Percentiles rank a stretch among this genome's conserved stretches.
Evolutionary conservation across 2,888 invertebrate species (phyloP).

Genomic region (Acanthopleura granulata): DNA sequence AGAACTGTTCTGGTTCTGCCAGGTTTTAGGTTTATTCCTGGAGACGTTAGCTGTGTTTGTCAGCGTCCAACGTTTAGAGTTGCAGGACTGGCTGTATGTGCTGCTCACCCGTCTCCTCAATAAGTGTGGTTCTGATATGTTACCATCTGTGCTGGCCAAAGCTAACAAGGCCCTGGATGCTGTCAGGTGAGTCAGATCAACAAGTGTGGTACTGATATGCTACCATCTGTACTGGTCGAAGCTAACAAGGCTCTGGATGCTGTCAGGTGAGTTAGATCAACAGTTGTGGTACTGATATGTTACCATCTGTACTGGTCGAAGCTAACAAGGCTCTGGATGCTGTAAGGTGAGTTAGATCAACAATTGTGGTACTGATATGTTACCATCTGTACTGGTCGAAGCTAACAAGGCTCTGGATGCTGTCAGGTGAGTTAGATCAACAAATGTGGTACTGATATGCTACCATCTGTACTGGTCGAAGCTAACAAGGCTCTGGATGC

Average conservation of each 20-base stretch:
- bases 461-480: constrained; percentile 92
- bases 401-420: constrained; percentile 72
- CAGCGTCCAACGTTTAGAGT: constrained; percentile 85
- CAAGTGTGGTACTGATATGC: constrained; percentile 90
- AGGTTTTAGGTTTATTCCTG: constrained; percentile 90
- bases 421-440: constrained; percentile 55
- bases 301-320: constrained; percentile 92
- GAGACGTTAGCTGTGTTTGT: constrained; percentile 94
- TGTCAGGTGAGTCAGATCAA: constrained; percentile 68
- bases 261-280: constrained; percentile 68
- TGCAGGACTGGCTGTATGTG: constrained; percentile 94
- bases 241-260: constrained; percentile 72
- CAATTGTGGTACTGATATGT: constrained; percentile 90
- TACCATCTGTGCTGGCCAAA: constrained; percentile 92
- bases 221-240: constrained; percentile 92
- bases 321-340: constrained; percentile 72
- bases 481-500: constrained; percentile 72
- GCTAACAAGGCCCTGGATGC: constrained; percentile 72
- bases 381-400: constrained; percentile 92
- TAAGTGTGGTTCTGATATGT: constrained; percentile 90
- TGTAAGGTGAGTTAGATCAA: constrained; percentile 68
- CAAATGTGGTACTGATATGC: constrained; percentile 87
- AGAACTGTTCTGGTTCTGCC: constrained; percentile 19
- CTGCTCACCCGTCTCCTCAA: constrained; percentile 88
- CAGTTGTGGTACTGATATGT: constrained; percentile 90